Evolutionary conservation across 35 echinoderm and acorn worm genomes (phyloP).

Genomic region (Anneissia japonica): DNA sequence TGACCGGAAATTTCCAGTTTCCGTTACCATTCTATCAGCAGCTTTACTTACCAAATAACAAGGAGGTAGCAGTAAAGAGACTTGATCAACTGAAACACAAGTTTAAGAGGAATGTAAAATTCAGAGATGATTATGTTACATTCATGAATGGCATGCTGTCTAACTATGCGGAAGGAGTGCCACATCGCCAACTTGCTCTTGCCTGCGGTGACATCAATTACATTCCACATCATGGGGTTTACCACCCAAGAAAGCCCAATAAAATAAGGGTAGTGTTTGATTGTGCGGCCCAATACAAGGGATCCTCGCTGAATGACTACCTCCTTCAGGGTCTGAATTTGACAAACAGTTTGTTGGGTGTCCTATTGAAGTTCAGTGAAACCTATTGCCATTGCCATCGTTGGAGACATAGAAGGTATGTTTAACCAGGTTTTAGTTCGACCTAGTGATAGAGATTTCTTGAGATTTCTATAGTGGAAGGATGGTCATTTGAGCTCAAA

Average conservation of each 20-base stretch:
- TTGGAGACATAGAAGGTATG: conserved; percentile 35
- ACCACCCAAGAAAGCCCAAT: conserved; percentile 51
- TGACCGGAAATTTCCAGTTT: too few species aligned
- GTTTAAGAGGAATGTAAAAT: conserved; percentile 22
- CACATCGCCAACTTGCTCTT: neutral
- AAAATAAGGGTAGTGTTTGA: conserved; percentile 62
- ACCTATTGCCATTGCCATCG: conserved; percentile 20
- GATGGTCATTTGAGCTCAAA: conserved; percentile 7
- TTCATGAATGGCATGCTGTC: conserved; percentile 9
- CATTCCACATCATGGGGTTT: conserved; percentile 52
- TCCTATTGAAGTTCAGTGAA: conserved; percentile 22
- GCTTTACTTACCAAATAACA: conserved; percentile 40
- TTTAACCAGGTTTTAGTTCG: conserved; percentile 5
- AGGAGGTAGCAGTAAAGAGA: conserved; percentile 21
- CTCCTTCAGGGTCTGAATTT: conserved; percentile 34
- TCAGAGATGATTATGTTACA: conserved; percentile 37
- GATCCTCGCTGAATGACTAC: conserved; percentile 21
- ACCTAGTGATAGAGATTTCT: conserved; percentile 23
- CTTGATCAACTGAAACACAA: conserved; percentile 25
- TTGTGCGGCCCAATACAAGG: conserved; percentile 41
- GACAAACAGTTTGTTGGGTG: conserved; percentile 16
- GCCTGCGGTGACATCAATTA: conserved; percentile 27
- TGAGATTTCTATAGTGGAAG: conserved; percentile 35
- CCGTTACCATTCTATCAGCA: too few species aligned
- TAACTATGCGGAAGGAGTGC: conserved; percentile 5